Percentiles rank a stretch among this genome's conserved stretches.
phyloP scores from a whole-genome alignment of 2,888 invertebrate genomes.

The Ectobius pallidus region DNA sequence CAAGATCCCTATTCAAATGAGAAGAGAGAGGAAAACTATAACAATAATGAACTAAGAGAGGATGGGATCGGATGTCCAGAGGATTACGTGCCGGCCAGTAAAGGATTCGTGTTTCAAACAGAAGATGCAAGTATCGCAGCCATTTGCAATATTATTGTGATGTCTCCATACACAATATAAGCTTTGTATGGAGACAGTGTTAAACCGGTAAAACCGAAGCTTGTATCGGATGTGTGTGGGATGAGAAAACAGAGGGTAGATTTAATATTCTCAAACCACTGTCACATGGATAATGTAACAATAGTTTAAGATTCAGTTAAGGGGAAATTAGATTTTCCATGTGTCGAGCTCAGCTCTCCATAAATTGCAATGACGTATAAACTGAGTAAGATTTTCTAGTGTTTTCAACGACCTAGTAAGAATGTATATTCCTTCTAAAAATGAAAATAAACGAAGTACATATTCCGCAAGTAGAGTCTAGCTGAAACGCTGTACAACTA shows the following conservation, averaged over 20 bases:
- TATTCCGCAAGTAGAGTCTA: too few species aligned
- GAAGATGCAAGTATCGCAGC: background rate
- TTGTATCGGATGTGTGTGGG: background rate
- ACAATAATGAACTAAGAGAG: conserved; percentile 13
- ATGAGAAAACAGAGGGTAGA: background rate
- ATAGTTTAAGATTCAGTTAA: background rate
- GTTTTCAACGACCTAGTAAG: too few species aligned
- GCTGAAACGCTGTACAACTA: too few species aligned
- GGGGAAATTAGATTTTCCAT: too few species aligned
- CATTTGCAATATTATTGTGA: background rate
- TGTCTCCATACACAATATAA: conserved; percentile 5
- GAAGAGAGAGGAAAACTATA: conserved; percentile 8
- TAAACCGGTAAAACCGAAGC: background rate
- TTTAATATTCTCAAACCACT: background rate
- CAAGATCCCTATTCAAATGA: conserved; percentile 11
- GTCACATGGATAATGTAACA: background rate
- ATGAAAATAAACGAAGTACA: too few species aligned
- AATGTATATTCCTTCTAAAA: too few species aligned
- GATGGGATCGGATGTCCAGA: conserved; percentile 5
- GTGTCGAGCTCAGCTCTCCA: too few species aligned
- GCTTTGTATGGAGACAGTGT: background rate
- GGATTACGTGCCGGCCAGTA: background rate
- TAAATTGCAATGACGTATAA: too few species aligned
- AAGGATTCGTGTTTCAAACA: background rate
- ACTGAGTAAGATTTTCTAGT: too few species aligned